phyloP scores from a whole-genome alignment of 2,797 vertebrate species.

The Artibeus jamaicensis region DNA sequence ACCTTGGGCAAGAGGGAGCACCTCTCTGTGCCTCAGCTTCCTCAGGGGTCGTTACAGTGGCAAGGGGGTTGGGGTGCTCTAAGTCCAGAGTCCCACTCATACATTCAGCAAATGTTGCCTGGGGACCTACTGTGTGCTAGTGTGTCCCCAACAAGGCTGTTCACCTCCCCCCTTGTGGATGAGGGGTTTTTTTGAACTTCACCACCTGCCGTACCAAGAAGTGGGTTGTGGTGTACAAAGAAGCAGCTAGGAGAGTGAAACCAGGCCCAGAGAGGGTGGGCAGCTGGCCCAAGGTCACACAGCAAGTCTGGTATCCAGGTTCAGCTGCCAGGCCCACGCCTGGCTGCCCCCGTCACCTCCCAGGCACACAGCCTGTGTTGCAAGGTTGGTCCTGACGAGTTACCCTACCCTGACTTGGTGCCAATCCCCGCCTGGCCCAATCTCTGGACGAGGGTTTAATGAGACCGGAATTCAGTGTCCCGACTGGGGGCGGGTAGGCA shows the following conservation, averaged over 20 bases:
- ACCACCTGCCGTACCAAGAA: background rate
- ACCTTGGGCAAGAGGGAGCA: background rate
- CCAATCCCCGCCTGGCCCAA: conserved; percentile 88
- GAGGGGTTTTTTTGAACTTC: background rate
- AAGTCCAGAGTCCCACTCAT: background rate
- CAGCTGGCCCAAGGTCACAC: conserved; percentile 31
- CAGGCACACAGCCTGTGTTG: conserved; percentile 75
- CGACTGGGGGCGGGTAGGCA: background rate
- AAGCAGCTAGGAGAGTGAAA: background rate
- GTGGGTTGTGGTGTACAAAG: too few species aligned
- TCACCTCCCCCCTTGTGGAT: accelerated
- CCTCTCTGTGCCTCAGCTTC: background rate
- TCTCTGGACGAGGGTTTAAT: conserved; percentile 79
- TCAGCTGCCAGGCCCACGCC: background rate
- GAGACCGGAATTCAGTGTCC: conserved; percentile 65
- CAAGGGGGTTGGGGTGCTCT: background rate
- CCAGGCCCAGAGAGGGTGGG: conserved; percentile 61
- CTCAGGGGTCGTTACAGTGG: accelerated
- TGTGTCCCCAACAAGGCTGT: background rate
- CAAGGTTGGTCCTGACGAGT: conserved; percentile 92
- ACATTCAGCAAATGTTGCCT: background rate
- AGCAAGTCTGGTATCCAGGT: conserved; percentile 46
- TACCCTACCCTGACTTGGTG: conserved; percentile 89
- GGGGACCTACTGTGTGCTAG: background rate
- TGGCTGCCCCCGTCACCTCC: background rate